Base-by-base conservation (phyloP, 1,140 invertebrate species). In the Gonioctena quinquepunctata region DNA sequence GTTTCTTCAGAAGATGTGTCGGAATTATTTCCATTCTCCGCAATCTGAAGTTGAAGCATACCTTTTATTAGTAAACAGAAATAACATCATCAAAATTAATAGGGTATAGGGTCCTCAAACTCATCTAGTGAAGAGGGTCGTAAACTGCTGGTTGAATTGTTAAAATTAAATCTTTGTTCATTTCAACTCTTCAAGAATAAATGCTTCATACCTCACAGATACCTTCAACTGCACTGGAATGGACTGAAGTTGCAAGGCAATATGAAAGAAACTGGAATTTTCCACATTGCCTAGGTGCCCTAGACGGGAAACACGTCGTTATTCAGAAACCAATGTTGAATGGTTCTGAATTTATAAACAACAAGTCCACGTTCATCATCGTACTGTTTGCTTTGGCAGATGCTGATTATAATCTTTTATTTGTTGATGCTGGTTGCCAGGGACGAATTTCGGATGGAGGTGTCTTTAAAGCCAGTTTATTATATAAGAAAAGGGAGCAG, bases 331-430 rank as follows among this genome's bases (percentile, higher is more conserved):
- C 82, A 8, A 22, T 27, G 16, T 13, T 72, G 19, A 73, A 60
- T 63, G 84, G 85, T 16, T 69, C 76, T 19, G 52, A 75, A 16
- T 87, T 72, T 79, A 82, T 77, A 48, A 86, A 87, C 72, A 85
- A 86, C 57, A 86, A 87, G 65, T 52, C 70, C 3, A 81, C 64
- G 27, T 84, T 81, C 67, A 83, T 81, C 49, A 80, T 85, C 21
- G 84, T 86, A 22, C 67, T 86, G 8, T 73, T 86, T 50, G 84
- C 79, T 6, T 27, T 83, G 6, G 76, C 76, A 13, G 83, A 85
- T 78, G 81, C 79, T 6, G 63, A 84, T 56, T 85, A 84, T 70
- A 76, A 78, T 63, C 85, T 85, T 68, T 62, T 75, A 11, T 77
- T 76, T 50, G 71, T 80, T 27, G 77, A 86, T 71, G 42, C 80